A percentile compares a stretch with the other conserved stretches of the same genome.
Evolutionary conservation across 2,888 invertebrate species (phyloP).

Genomic region (Calameuta idolon): DNA sequence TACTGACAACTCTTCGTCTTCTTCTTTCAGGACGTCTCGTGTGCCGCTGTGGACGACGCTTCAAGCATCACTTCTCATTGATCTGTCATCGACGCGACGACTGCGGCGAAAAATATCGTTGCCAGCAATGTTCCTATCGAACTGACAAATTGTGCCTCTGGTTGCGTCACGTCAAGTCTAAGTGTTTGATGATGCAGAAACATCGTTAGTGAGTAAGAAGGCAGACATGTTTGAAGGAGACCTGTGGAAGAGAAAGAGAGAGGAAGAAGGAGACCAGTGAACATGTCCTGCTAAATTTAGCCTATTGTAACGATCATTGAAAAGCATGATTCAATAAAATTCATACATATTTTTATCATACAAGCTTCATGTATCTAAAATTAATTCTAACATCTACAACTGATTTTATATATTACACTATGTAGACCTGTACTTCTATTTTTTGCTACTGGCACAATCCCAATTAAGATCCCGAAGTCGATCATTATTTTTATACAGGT

Average conservation of each 20-base stretch:
- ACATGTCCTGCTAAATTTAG: background rate
- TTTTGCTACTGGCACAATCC: background rate
- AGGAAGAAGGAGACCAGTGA: background rate
- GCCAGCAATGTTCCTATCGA: slow-evolving; percentile 35
- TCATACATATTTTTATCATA: background rate
- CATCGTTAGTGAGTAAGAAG: background rate
- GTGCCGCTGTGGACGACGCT: slow-evolving; percentile 42
- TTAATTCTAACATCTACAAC: background rate
- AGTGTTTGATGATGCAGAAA: background rate
- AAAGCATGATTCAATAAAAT: background rate
- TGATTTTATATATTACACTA: background rate
- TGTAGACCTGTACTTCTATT: background rate
- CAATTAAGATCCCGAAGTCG: background rate
- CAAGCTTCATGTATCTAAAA: background rate
- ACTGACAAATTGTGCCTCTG: slow-evolving; percentile 33
- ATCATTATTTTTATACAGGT: background rate
- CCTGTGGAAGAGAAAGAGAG: background rate
- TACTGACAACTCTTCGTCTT: slow-evolving; percentile 36
- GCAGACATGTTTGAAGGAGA: background rate
- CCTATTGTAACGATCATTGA: background rate
- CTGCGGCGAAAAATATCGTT: slow-evolving; percentile 37
- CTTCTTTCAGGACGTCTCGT: slow-evolving; percentile 39
- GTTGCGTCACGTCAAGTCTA: slow-evolving; percentile 29
- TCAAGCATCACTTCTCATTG: slow-evolving; percentile 41
- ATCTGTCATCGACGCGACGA: slow-evolving; percentile 43